Conservation (phyloP, 1,140 invertebrate species). For the Euura lappo region DNA sequence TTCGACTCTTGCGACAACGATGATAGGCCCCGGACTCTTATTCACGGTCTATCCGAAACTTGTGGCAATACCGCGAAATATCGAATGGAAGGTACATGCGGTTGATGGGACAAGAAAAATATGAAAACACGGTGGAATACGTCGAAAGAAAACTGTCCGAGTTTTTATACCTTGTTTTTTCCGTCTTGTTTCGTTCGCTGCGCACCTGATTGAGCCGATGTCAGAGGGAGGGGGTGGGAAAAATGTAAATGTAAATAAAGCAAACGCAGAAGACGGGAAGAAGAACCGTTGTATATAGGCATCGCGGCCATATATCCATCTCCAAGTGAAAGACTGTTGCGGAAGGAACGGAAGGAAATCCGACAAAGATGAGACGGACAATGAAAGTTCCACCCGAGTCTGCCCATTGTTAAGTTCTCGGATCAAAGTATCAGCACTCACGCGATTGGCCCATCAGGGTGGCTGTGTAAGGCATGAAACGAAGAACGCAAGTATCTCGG, state of each 20-base stretch:
- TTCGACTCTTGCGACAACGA: background rate
- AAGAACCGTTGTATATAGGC: too few relatives aligned
- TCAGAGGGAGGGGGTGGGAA: too few relatives aligned
- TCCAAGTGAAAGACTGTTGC: too few relatives aligned
- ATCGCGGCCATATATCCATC: too few relatives aligned
- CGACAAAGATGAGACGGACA: background rate
- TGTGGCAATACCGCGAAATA: background rate
- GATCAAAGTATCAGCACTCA: constrained; percentile 5
- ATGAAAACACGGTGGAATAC: background rate
- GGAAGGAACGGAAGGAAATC: background rate
- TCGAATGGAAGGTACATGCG: background rate
- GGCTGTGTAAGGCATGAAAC: background rate
- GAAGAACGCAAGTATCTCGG: background rate
- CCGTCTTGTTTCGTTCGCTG: too few relatives aligned
- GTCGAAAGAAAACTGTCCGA: background rate
- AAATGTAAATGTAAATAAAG: background rate
- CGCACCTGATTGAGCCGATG: background rate
- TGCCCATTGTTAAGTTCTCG: background rate
- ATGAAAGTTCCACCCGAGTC: background rate
- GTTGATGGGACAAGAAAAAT: background rate
- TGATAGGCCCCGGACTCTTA: background rate
- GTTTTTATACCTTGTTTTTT: background rate
- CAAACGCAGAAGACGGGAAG: background rate
- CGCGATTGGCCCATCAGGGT: background rate
- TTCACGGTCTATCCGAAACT: background rate